These are phyloP conservation scores for Scrobipalpa costella DNA, from an alignment of 2,888 invertebrate genomes.

Conservation along the genomic window DNA sequence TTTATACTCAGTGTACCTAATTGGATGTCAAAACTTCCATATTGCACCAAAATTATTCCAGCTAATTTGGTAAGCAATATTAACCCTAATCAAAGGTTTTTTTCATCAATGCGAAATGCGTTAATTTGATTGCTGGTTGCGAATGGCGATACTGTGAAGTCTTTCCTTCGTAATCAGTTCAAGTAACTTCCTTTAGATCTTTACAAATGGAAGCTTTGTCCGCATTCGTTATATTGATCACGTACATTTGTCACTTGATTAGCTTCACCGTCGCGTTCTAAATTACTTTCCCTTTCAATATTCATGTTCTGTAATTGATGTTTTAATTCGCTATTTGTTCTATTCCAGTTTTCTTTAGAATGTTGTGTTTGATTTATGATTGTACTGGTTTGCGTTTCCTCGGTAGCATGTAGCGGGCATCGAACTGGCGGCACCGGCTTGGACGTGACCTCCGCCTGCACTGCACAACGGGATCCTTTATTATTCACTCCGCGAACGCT, in stretches of 20 bases:
- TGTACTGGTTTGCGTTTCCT: background rate
- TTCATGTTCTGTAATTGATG: slow-evolving; percentile 56
- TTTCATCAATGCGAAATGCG: background rate
- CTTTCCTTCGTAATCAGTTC: slow-evolving; percentile 10
- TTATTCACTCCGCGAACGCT: slow-evolving; percentile 58
- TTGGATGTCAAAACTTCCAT: background rate
- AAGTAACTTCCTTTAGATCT: slow-evolving; percentile 10
- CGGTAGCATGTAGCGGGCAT: slow-evolving; percentile 40
- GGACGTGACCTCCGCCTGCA: slow-evolving; percentile 67
- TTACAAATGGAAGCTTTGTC: slow-evolving; percentile 21
- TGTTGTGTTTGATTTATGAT: background rate
- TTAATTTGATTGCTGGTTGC: background rate
- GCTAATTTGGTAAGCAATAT: background rate
- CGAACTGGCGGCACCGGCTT: slow-evolving; percentile 55
- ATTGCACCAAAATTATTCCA: background rate
- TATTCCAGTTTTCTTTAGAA: slow-evolving; percentile 35
- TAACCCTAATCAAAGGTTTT: background rate
- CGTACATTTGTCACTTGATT: slow-evolving; percentile 37
- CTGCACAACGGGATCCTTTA: slow-evolving; percentile 60
- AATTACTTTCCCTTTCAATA: slow-evolving; percentile 60
- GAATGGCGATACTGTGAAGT: background rate
- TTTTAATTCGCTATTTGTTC: slow-evolving; percentile 42
- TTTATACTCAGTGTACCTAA: background rate
- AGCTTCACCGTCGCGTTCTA: slow-evolving; percentile 35
- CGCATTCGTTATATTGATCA: slow-evolving; percentile 31